phyloP scores from a whole-genome alignment of 1,140 invertebrate species.

The Acyrthosiphon pisum region DNA sequence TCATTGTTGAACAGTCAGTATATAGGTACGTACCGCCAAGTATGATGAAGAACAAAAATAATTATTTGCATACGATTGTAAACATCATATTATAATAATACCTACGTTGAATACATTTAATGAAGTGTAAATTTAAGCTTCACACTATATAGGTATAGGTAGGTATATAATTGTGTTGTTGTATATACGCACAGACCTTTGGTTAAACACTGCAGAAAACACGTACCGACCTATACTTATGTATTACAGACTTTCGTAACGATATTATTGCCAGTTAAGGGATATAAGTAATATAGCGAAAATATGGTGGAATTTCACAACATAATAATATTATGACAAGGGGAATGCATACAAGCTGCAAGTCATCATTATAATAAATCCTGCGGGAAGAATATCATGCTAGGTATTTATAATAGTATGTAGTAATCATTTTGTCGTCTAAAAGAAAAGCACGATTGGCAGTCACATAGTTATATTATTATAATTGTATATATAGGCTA shows the following conservation, averaged over 20 bases:
- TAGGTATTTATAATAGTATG: background rate
- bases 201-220: background rate
- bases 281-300: background rate
- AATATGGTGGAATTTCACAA: no score
- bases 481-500: no score
- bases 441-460: background rate
- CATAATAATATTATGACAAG: background rate
- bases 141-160: background rate
- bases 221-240: background rate
- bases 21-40: background rate
- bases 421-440: background rate
- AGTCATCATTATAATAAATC: background rate
- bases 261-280: background rate
- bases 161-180: background rate
- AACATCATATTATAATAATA: background rate
- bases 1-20: slow-evolving; percentile 7
- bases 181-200: background rate
- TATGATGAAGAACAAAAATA: background rate
- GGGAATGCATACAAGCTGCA: background rate
- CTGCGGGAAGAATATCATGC: background rate
- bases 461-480: background rate
- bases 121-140: background rate
- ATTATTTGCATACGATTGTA: background rate
- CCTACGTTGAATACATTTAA: background rate
- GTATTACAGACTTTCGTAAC: background rate